These are phyloP conservation scores for Orchesella flavescens DNA, from an alignment of 2,888 invertebrate genomes.

Conservation along the genomic window DNA sequence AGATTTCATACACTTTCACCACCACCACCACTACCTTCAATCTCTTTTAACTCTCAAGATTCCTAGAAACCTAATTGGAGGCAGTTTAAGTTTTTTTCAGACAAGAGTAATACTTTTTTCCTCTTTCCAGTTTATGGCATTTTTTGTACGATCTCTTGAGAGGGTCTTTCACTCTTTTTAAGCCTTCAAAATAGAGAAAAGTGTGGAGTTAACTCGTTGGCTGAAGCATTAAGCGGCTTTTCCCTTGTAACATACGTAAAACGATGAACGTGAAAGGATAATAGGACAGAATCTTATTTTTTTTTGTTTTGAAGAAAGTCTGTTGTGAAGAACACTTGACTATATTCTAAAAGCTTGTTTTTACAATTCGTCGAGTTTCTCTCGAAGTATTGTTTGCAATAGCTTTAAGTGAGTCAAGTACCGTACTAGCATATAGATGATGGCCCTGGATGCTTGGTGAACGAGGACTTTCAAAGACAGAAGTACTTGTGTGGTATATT, in stretches of 20 bases:
- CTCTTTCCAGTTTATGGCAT: conserved; percentile 16
- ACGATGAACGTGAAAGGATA: conserved; percentile 7
- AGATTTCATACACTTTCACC: neutral
- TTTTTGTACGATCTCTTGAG: conserved; percentile 11
- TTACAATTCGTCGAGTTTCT: neutral
- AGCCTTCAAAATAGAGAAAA: conserved; percentile 1
- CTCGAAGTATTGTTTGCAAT: too few species aligned
- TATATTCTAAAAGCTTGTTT: neutral
- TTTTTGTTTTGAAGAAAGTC: conserved; percentile 6
- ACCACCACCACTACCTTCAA: neutral
- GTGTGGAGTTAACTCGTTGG: conserved; percentile 14
- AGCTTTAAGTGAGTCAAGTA: too few species aligned
- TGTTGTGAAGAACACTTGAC: neutral
- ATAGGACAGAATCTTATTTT: neutral
- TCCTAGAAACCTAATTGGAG: conserved; percentile 24
- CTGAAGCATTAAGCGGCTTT: neutral
- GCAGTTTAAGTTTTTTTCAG: conserved; percentile 20
- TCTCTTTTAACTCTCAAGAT: conserved; percentile 12
- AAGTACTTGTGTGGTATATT: too few species aligned
- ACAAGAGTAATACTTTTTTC: conserved; percentile 11
- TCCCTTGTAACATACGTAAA: neutral
- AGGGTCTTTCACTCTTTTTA: conserved; percentile 6
- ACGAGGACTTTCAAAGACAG: too few species aligned
- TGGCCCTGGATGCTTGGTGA: too few species aligned
- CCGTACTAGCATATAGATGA: too few species aligned